Conservation (phyloP, 2,888 invertebrate genomes). For the Melinaea marsaeus region DNA sequence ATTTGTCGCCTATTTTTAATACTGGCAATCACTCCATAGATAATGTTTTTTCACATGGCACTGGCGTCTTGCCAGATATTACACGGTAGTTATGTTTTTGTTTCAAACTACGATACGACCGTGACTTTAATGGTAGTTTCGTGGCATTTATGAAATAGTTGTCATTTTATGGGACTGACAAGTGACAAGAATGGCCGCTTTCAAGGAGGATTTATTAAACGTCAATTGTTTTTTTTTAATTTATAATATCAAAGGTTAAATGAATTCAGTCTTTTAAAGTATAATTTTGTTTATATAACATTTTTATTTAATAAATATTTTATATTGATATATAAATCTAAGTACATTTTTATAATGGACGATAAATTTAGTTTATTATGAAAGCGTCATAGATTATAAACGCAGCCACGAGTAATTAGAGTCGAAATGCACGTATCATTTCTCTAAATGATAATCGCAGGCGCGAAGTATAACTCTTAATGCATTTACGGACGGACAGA, state of each 20-base stretch:
- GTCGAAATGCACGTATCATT: conserved; percentile 23
- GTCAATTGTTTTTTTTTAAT: too few species aligned
- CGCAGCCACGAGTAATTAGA: conserved; percentile 16
- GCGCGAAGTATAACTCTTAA: conserved; percentile 28
- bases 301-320: too few species aligned
- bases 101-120: not conserved
- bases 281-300: too few species aligned
- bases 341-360: not conserved
- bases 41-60: conserved; percentile 32
- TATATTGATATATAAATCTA: too few species aligned
- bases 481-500: conserved; percentile 31
- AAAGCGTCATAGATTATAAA: not conserved
- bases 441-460: conserved; percentile 28
- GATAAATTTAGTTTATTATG: conserved; percentile 4
- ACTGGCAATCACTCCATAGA: conserved; percentile 21
- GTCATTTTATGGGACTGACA: too few species aligned
- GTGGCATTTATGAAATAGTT: too few species aligned
- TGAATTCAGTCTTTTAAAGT: too few species aligned
- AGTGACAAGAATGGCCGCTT: too few species aligned
- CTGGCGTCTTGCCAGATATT: conserved; percentile 32
- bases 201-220: too few species aligned
- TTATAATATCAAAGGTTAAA: too few species aligned
- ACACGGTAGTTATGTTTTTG: conserved; percentile 12
- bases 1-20: conserved; percentile 30
- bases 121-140: conserved; percentile 1